Evolutionary conservation across 1,140 invertebrate genomes (phyloP), one percentile per base, ranked within the genome.

Genomic region (Drosophila malerkotliana): DNA sequence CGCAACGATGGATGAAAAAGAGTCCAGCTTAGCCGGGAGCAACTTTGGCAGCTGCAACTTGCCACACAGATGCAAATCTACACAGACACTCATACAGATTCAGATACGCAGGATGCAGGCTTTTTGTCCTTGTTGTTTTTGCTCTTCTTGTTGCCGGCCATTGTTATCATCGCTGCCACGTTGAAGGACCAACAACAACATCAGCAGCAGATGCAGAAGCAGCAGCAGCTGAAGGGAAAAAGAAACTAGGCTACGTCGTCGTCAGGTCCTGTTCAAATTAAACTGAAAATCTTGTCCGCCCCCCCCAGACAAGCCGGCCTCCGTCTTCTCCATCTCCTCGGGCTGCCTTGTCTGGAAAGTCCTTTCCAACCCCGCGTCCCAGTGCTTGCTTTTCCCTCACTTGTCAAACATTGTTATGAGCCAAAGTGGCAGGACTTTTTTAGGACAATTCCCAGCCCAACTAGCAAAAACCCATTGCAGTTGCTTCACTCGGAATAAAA

Each of bases 231-330:
- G 39, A 41, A 14, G n/a, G 34, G 49, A 51, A 44, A 55, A 64
- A 56, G 72, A 79, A 83, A 83, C 83, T 87, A 67, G 83, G 83
- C 83, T 83, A 83, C 66, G 67, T 77, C 57, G 67, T 74, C 64
- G 48, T 63, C 71, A 76, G 80, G 83, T 83, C 72, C 75, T 88
- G 83, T 88, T 88, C 83, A 87, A 87, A 87, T 87, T 83, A 88
- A 87, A 87, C 83, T 79, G 83, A 79, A 88, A 87, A 77, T 83
- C 83, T 87, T 87, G 82, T 82, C 75, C 59, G 45, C 72, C 53
- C 51, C 51, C 52, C 52, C 53, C 77, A 79, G 72, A 69, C 74
- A 64, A 48, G 41, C 14, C 41, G 6, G 14, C 44, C 15, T 45
- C 41, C 41, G 7, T 8, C 15, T 41, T 14, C 15, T n/a, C 14